These are phyloP conservation scores for Anolis sagrei DNA, from an alignment of 2,113 vertebrate species.

Conservation along the genomic window DNA sequence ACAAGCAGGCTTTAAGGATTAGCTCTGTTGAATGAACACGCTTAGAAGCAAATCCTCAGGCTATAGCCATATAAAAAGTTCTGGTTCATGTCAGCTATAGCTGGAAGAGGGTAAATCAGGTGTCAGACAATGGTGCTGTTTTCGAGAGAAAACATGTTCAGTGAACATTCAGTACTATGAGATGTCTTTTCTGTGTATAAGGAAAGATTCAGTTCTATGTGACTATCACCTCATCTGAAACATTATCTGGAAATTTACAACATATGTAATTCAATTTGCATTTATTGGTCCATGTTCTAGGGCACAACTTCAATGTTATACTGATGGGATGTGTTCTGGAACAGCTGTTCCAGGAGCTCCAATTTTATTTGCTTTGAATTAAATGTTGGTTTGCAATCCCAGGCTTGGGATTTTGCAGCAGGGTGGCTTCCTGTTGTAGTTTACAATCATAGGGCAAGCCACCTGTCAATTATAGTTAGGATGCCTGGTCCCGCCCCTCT, in stretches of 20 bases:
- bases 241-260: background rate
- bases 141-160: background rate
- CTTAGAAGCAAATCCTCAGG: constrained; percentile 18
- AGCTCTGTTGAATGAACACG: constrained; percentile 30
- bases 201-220: background rate
- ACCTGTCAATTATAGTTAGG: too few species aligned
- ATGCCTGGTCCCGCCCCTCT: too few species aligned
- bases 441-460: too few species aligned
- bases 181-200: background rate
- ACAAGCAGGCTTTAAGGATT: constrained; percentile 8
- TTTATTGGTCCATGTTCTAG: too few species aligned
- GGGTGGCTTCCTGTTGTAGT: too few species aligned
- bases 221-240: background rate
- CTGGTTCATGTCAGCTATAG: constrained; percentile 26
- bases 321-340: too few species aligned
- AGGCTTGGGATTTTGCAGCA: too few species aligned
- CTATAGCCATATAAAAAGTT: constrained; percentile 29
- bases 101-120: background rate
- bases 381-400: too few species aligned
- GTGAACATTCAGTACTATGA: background rate
- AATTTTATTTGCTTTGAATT: too few species aligned
- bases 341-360: too few species aligned
- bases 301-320: too few species aligned
- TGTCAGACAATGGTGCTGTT: background rate
- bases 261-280: too few species aligned